Base-by-base conservation (phyloP, 1,140 invertebrate genomes). In the Euura saliciscinereae region DNA sequence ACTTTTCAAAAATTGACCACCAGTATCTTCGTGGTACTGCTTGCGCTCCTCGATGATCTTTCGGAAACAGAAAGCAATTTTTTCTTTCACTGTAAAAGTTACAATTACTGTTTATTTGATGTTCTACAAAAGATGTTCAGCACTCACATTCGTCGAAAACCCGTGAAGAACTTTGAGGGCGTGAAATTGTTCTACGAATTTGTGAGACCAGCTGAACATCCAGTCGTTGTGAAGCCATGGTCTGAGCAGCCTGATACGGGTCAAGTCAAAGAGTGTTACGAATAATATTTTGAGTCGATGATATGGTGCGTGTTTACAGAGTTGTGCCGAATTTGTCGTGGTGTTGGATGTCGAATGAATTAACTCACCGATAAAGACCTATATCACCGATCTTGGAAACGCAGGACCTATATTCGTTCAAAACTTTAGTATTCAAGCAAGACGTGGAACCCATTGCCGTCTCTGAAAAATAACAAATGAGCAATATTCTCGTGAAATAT, bases 401-500 rank as follows among this genome's bases (percentile, higher is more conserved):
- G 10, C 75, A 77, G 28, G 76, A 74, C 69, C 79, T 79, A 44
- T 80, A 80, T 77, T 87, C 76, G 65, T 81, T 69, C 59, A 78
- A 73, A 2, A 51, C 7, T 8, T 67, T 44, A 76, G 82, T 80
- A 44, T 79, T 77, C 0, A 70, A 67, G 28, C 75, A 28, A 4
- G 78, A 45, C 11, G 66, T 64, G 10, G 69, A 72, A 7, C 80
- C 80, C 81, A 83, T 83, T 8, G 80, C 76, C 51, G 80, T 77
- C 76, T 81, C 79, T 82, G 71, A 59, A 42, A 73, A 10, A 67
- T 85, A 3, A 90, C 89, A 85, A 78, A 2, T 91, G 89, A 80
- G 92, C 92, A 44, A 89, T 86, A 28, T 3, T 89, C 89, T 74
- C 69, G 13, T 69, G 51, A 71, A n/a, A 71, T 71, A 44, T 67